phyloP scores from a whole-genome alignment of 23 tunicate species.

The Styela clava region DNA sequence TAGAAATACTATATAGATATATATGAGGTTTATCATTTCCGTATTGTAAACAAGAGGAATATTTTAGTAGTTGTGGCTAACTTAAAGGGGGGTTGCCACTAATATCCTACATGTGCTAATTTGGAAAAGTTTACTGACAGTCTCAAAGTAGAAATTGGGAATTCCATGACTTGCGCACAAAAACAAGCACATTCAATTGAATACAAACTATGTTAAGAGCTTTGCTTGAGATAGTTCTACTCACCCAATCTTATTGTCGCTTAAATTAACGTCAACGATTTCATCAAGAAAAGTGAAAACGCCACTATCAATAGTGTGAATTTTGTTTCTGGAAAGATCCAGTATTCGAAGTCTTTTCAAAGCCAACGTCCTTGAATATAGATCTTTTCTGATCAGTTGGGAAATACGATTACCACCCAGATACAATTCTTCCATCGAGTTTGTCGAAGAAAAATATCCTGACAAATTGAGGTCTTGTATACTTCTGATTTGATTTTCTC shows the following conservation, averaged over 20 bases:
- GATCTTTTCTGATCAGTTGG: conserved; percentile 30
- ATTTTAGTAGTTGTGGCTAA: no score
- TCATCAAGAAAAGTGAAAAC: conserved; percentile 58
- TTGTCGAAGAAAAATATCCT: conserved; percentile 19
- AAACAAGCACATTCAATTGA: no score
- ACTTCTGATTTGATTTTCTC: conserved; percentile 39
- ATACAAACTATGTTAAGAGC: no score
- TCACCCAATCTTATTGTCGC: conserved; percentile 57
- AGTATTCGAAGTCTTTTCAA: conserved; percentile 34
- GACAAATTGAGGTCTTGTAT: conserved; percentile 46
- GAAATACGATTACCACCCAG: conserved; percentile 41
- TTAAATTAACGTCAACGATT: conserved; percentile 30
- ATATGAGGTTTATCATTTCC: no score
- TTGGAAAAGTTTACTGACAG: no score
- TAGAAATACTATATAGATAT: no score
- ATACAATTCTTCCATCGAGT: conserved; percentile 50
- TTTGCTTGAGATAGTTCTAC: no score
- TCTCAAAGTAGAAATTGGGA: no score
- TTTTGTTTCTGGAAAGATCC: conserved; percentile 50
- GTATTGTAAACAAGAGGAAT: no score
- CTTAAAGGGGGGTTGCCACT: no score
- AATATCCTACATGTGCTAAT: no score
- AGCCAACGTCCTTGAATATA: conserved; percentile 33
- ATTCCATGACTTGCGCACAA: no score
- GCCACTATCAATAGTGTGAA: conserved; percentile 37